Conservation (phyloP, 2,797 vertebrate genomes). For the Jordanella pulchra region DNA sequence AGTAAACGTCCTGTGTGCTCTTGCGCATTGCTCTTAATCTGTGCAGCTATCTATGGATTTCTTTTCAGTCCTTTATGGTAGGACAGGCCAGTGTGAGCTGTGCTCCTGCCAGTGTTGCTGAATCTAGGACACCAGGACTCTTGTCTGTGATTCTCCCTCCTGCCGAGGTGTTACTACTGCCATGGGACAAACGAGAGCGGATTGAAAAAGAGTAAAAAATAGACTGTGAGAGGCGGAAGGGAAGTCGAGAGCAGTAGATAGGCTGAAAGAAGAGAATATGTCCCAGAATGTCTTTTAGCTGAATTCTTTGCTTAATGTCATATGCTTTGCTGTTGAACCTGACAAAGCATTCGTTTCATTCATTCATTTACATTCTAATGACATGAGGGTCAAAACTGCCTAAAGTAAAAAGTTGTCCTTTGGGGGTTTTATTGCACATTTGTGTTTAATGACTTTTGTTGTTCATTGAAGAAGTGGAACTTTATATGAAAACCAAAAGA, state of each 20-base stretch:
- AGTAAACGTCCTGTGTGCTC: constrained; percentile 23
- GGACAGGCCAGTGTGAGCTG: constrained; percentile 59
- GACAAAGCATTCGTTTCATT: constrained; percentile 52
- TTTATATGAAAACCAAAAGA: background rate
- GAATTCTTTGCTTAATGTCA: constrained; percentile 61
- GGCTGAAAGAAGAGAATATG: constrained; percentile 61
- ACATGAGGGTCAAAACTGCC: constrained; percentile 54
- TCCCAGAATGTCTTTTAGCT: constrained; percentile 62
- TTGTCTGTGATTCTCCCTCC: constrained; percentile 77
- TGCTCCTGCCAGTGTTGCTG: constrained; percentile 67
- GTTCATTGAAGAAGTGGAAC: background rate
- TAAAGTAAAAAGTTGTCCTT: constrained; percentile 18
- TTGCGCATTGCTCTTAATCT: constrained; percentile 39
- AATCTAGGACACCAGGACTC: constrained; percentile 79
- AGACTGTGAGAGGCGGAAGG: constrained; percentile 58
- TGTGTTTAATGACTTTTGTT: constrained; percentile 50
- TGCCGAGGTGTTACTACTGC: constrained; percentile 73
- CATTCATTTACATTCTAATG: constrained; percentile 69
- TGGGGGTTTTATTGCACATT: constrained; percentile 38
- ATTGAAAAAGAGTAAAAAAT: constrained; percentile 71
- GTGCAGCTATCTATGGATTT: constrained; percentile 37
- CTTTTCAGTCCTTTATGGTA: constrained; percentile 51
- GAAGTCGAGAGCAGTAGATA: constrained; percentile 54
- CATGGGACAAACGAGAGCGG: constrained; percentile 66
- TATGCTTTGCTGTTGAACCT: constrained; percentile 64